Evolutionary conservation across 2,113 vertebrate species (phyloP).

Genomic region (Lamprotornis superbus): DNA sequence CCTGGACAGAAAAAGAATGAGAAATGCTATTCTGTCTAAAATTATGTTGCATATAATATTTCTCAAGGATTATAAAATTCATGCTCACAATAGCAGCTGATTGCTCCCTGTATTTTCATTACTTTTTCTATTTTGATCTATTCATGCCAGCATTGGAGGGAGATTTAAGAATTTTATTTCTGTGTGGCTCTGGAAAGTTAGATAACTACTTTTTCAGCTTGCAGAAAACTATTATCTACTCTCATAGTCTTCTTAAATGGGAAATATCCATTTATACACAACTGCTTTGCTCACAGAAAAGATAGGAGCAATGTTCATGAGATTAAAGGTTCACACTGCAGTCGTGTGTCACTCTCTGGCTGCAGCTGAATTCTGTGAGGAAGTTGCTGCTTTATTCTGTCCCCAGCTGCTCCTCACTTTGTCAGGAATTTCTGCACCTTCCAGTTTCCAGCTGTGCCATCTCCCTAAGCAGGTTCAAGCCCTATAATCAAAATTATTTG

Average conservation of each 20-base stretch:
- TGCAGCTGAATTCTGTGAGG: neutral
- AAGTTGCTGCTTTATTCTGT: neutral
- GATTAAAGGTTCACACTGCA: neutral
- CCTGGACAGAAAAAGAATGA: neutral
- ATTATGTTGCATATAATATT: slow-evolving; percentile 25
- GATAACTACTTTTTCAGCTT: slow-evolving; percentile 3
- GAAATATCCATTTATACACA: neutral
- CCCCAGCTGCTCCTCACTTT: neutral
- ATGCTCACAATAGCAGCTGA: slow-evolving; percentile 45
- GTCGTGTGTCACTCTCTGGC: neutral
- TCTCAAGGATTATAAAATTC: slow-evolving; percentile 31
- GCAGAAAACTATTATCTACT: neutral
- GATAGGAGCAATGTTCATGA: neutral
- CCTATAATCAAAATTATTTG: neutral
- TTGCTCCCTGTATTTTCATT: slow-evolving; percentile 46
- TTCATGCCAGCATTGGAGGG: neutral
- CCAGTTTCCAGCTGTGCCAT: neutral
- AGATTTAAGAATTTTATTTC: slow-evolving; percentile 25
- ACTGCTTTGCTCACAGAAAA: neutral
- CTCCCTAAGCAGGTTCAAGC: neutral
- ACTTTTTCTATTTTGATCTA: slow-evolving; percentile 13
- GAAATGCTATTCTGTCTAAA: slow-evolving; percentile 41
- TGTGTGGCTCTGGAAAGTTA: neutral
- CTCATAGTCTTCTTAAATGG: neutral
- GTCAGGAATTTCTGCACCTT: neutral